Evolutionary conservation across 2,888 invertebrate genomes (phyloP).

Genomic region (Desoria tigrina): DNA sequence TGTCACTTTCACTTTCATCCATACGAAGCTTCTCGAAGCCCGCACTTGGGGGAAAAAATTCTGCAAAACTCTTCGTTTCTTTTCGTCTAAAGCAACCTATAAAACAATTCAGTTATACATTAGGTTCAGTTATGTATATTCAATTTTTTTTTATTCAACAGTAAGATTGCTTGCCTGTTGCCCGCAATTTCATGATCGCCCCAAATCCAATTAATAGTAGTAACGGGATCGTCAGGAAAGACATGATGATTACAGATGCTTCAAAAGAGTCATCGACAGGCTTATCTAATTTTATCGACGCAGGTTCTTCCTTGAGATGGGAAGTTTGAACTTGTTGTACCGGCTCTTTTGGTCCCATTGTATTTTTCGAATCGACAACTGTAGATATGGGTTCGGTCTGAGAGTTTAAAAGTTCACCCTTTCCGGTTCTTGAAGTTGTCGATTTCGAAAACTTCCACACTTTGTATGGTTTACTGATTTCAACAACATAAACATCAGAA

Average conservation of each 20-base stretch:
- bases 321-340: background rate
- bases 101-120: no score
- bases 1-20: constrained; percentile 52
- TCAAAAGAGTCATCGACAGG: constrained; percentile 38
- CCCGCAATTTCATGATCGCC: constrained; percentile 44
- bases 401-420: background rate
- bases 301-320: background rate
- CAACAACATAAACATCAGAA: constrained; percentile 72
- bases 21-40: constrained; percentile 52
- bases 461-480: constrained; percentile 66
- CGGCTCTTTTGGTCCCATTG: background rate
- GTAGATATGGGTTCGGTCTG: background rate
- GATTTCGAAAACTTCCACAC: constrained; percentile 63
- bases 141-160: no score
- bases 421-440: constrained; percentile 13
- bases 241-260: constrained; percentile 53
- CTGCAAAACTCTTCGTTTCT: constrained; percentile 52
- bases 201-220: constrained; percentile 48
- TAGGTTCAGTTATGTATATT: no score
- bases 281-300: background rate
- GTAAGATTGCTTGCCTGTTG: constrained; percentile 41
- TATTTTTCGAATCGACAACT: background rate
- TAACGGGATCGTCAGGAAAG: constrained; percentile 52
- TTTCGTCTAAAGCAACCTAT: constrained; percentile 48
- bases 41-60: constrained; percentile 53